Base-by-base conservation (phyloP, 2,888 invertebrate species). In the Asteroscopus sphinx region DNA sequence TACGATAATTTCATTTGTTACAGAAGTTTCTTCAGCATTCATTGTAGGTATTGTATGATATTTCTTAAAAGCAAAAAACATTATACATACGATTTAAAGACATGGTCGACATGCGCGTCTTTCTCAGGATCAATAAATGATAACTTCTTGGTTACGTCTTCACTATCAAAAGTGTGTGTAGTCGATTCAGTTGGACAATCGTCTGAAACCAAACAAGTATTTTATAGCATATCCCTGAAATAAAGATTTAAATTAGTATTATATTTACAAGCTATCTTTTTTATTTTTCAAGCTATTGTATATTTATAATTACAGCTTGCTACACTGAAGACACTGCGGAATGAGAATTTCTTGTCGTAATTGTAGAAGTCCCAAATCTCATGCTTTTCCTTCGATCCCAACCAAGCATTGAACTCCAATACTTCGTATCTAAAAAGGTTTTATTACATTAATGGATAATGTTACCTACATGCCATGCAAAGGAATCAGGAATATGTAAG, bases 11-110 rank as follows among this genome's bases (percentile, higher is more conserved):
- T 2, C 7, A 0, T n/a, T 9, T 25, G 8, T 15, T 32, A 11
- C 15, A 26, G 1, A 30, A 21, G 21, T 21, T 21, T 21, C 4
- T 6, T 21, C 17, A 21, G 2, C 17, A 21, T 21, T 4, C 4
- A 3, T 21, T n/a, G n/a, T n/a, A n/a, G n/a, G 21, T 21, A 21
- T 21, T 21, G 6, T 21, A 4, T 21, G 17, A 21, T 21, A 6
- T 21, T 21, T 3, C 5, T 21, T 11, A 9, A 30, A 32, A 25
- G 12, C 1, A 7, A 12, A 13, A 15, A 26, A 21, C 11, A n/a
- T n/a, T n/a, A n/a, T 15, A 76, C 79, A 57, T 81, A 90, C 91
- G 70, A 71, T 4, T 79, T 68, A 59, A 91, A 91, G 2, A 82
- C 77, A 37, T 79, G 72, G 12, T 89, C 76, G 0, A 90, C 79